These are phyloP conservation scores for Drosophila anceps DNA, from an alignment of 2,888 invertebrate genomes.

Conservation along the genomic window DNA sequence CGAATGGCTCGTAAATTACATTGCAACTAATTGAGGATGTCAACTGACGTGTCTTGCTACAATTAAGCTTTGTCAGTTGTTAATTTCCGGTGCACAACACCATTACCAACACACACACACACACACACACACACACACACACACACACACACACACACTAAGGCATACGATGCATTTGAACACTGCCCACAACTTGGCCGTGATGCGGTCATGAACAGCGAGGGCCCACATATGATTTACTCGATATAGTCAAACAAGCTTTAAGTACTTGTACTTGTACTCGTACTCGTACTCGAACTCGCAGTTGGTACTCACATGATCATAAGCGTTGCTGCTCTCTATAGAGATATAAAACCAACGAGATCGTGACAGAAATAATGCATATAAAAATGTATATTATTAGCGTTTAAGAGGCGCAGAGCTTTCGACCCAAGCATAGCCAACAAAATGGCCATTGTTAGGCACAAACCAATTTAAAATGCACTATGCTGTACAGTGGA, in stretches of 20 bases:
- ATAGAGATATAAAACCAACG: conserved; percentile 79
- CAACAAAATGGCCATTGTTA: conserved; percentile 66
- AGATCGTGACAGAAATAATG: conserved; percentile 83
- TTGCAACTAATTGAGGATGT: conserved; percentile 77
- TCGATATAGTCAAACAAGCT: conserved; percentile 22
- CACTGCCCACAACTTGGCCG: conserved; percentile 45
- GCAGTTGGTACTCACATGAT: neutral
- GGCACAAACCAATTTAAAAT: conserved; percentile 65
- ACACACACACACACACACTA: conserved; percentile 13
- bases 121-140: conserved; percentile 12
- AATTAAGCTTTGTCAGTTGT: conserved; percentile 56
- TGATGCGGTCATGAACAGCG: conserved; percentile 46
- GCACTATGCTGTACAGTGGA: conserved; percentile 53
- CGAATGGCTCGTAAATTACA: conserved; percentile 60
- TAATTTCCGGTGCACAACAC: conserved; percentile 34
- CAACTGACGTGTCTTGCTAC: conserved; percentile 63
- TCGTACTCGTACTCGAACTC: conserved; percentile 19
- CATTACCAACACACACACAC: conserved; percentile 11
- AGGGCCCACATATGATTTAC: conserved; percentile 40
- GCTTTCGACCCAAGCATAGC: conserved; percentile 41
- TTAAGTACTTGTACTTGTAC: conserved; percentile 23
- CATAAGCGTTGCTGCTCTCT: conserved; percentile 47
- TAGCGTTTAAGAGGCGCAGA: conserved; percentile 63
- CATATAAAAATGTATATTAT: conserved; percentile 80
- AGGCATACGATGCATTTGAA: conserved; percentile 16